These are phyloP conservation scores for Elgaria multicarinata DNA, from an alignment of 2,113 vertebrate genomes.

Conservation along the genomic window DNA sequence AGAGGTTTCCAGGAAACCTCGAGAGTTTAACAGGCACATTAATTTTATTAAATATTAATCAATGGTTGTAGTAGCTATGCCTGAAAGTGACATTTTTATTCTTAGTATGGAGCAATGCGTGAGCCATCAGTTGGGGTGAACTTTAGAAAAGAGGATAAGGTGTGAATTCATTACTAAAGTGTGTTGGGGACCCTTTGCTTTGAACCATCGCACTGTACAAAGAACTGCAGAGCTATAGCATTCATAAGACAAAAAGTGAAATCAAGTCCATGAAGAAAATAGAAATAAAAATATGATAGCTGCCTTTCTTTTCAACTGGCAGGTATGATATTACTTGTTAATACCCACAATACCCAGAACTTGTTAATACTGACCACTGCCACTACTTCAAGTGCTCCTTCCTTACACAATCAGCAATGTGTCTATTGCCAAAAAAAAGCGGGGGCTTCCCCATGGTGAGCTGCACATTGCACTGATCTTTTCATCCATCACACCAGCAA, in stretches of 20 bases:
- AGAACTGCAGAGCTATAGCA: background rate
- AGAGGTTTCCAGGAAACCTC: slow-evolving; percentile 66
- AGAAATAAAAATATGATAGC: too few relatives aligned
- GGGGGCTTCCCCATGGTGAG: too few relatives aligned
- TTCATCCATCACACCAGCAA: too few relatives aligned
- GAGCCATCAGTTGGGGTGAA: slow-evolving; percentile 44
- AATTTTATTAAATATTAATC: slow-evolving; percentile 69
- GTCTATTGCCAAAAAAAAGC: background rate
- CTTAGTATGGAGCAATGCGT: slow-evolving; percentile 11
- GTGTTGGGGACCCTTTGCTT: background rate
- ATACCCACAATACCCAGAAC: too few relatives aligned
- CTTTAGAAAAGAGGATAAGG: background rate
- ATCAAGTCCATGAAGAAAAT: too few relatives aligned
- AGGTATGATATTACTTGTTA: background rate
- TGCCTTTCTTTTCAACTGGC: background rate
- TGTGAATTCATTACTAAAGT: background rate
- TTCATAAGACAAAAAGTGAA: background rate
- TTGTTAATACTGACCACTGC: background rate
- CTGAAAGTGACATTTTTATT: slow-evolving; percentile 41
- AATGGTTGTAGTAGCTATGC: slow-evolving; percentile 21
- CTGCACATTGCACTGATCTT: too few relatives aligned
- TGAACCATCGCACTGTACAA: background rate
- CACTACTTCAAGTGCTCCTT: background rate
- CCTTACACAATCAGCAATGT: background rate
- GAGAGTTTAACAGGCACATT: slow-evolving; percentile 62